Evolutionary conservation across 2,113 vertebrate species (phyloP), one percentile per base, ranked within the genome.

Genomic region (Phoxinus phoxinus): DNA sequence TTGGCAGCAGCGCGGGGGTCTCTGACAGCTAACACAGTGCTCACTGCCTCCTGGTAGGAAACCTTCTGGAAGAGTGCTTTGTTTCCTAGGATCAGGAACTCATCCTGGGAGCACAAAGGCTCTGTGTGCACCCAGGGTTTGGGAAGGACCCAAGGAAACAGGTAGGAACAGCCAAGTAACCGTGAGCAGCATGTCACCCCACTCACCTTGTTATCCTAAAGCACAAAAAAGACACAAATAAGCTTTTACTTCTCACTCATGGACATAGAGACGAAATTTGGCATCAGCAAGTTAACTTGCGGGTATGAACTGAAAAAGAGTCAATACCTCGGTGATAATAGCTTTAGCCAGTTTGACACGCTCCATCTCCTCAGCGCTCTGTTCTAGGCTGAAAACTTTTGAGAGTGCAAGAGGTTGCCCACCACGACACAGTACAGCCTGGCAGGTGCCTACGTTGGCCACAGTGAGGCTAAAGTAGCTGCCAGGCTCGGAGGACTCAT

Each of bases 161-260:
- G 94, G 93, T 98, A 99, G 0, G 97, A 96, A 93, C 97, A 98
- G 89, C 98, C 98, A 90, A 99, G 94, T 93, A 98, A 93, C 79
- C 97, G 96, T 75, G 98, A 97, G 91, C 97, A 98, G 94, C 96
- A 97, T n/a, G 97, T 99, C 69, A 99, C 97, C 2, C 98, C 98
- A 12, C 97, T 98, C 88, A 99, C 98, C 92, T 99, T 99, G 92
- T 98, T 98, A 91, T 99, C 98, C 98, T 99, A 87, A 44, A 94
- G 85, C 84, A 90, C 85, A 88, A 25, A 90, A 88, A 63, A 86
- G 71, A 10, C 11, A 17, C 23, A 79, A 41, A 78, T 11, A 79
- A 41, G 9, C 19, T 59, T 15, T 58, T 59, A 7, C 23, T 61
- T 6, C 23, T 79, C 32, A 72, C 23, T 41, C 21, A 41, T 41